These are phyloP conservation scores for Rhadinocentrus ornatus DNA, from an alignment of 2,797 vertebrate genomes.

Conservation along the genomic window DNA sequence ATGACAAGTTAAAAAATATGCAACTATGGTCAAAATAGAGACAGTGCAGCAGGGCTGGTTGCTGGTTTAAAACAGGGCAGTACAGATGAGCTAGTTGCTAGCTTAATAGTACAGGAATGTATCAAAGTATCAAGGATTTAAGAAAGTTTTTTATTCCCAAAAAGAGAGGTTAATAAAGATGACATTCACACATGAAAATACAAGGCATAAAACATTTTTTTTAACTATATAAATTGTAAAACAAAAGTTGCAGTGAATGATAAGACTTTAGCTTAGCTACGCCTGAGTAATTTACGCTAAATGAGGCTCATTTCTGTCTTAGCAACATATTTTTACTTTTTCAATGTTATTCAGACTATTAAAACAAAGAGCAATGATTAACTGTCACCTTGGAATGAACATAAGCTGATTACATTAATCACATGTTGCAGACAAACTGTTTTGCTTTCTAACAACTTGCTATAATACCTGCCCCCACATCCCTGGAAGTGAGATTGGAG, in stretches of 20 bases:
- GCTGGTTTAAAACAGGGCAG: too few species aligned
- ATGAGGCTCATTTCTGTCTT: neutral
- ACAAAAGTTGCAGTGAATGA: neutral
- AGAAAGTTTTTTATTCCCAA: neutral
- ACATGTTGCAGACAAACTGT: slow-evolving; percentile 39
- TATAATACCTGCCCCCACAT: slow-evolving; percentile 21
- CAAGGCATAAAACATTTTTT: too few species aligned
- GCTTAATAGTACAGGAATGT: neutral
- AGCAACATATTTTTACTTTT: neutral
- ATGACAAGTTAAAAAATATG: too few species aligned
- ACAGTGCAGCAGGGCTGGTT: too few species aligned
- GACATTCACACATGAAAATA: neutral
- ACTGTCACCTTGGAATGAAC: slow-evolving; percentile 14
- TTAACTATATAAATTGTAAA: neutral
- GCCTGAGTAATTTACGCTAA: neutral
- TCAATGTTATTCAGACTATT: neutral
- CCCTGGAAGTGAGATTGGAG: slow-evolving; percentile 56
- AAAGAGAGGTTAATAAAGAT: neutral
- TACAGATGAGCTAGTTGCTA: neutral
- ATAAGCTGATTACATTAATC: slow-evolving; percentile 55
- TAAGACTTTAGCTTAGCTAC: neutral
- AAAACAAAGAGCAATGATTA: slow-evolving; percentile 14
- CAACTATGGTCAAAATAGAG: too few species aligned
- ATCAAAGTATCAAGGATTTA: neutral
- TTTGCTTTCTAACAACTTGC: slow-evolving; percentile 68